phyloP scores from a whole-genome alignment of 2,113 vertebrate species.

The Oreochromis aureus region DNA sequence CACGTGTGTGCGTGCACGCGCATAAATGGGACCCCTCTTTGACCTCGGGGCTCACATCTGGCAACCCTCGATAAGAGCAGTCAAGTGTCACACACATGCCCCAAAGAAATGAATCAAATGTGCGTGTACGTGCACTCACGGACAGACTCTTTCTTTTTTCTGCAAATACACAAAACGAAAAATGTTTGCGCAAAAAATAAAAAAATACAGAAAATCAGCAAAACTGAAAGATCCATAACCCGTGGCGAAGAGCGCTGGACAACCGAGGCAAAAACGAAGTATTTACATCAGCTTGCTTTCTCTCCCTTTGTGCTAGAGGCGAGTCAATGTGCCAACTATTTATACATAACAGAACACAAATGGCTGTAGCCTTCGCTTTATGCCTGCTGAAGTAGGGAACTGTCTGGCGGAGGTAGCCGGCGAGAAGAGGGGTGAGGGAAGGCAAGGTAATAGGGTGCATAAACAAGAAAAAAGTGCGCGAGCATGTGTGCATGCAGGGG shows the following conservation, averaged over 20 bases:
- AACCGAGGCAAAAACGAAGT: not conserved
- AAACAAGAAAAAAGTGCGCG: not conserved
- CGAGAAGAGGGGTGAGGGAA: not conserved
- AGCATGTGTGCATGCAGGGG: not conserved
- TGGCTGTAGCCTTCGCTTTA: not conserved
- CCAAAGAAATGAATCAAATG: not conserved
- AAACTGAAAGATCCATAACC: not conserved
- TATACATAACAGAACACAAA: conserved; percentile 70
- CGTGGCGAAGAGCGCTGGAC: not conserved
- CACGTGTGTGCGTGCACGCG: accelerated
- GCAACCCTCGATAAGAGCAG: conserved; percentile 27
- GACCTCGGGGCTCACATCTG: conserved; percentile 34
- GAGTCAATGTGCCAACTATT: conserved; percentile 65
- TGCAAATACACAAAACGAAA: not conserved
- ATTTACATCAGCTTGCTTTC: conserved; percentile 29
- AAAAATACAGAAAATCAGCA: not conserved
- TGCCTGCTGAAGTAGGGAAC: not conserved
- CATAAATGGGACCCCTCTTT: not conserved
- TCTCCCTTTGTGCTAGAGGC: conserved; percentile 42
- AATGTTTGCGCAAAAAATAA: not conserved
- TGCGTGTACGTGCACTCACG: not conserved
- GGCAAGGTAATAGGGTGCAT: conserved; percentile 18
- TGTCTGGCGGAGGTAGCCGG: conserved; percentile 34
- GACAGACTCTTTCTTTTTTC: not conserved
- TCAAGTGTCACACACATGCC: not conserved